Evolutionary conservation across 1,140 invertebrate species (phyloP).

Genomic region (Trachymyrmex cornetzi): DNA sequence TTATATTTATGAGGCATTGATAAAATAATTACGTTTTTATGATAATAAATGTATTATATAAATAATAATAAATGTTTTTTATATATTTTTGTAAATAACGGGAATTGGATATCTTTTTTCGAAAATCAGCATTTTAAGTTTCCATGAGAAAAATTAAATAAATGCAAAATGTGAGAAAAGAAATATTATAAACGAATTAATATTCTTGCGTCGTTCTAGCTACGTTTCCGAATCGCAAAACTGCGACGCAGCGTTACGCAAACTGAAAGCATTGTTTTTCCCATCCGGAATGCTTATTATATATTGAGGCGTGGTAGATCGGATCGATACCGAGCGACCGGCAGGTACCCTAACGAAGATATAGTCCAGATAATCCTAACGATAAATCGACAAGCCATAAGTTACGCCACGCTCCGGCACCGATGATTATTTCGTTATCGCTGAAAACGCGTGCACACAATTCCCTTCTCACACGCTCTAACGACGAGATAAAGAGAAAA

Average conservation of each 20-base stretch:
- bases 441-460: constrained; percentile 41
- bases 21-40: neutral
- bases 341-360: constrained; percentile 57
- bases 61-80: neutral
- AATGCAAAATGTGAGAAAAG: constrained; percentile 1
- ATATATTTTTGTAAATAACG: neutral
- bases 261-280: constrained; percentile 67
- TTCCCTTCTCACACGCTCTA: constrained; percentile 22
- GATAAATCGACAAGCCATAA: constrained; percentile 56
- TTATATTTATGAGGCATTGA: neutral
- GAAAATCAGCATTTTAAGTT: neutral
- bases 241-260: constrained; percentile 44
- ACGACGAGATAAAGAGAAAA: neutral
- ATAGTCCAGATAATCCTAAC: constrained; percentile 55
- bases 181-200: neutral
- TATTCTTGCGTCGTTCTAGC: neutral
- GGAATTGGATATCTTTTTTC: neutral
- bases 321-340: constrained; percentile 45
- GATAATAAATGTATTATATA: neutral
- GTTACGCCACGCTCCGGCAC: constrained; percentile 41
- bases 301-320: constrained; percentile 63
- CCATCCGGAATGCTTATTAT: constrained; percentile 60
- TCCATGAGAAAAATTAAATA: neutral
- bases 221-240: constrained; percentile 49
- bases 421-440: constrained; percentile 50